Percentiles rank a stretch among this genome's conserved stretches.
phyloP scores from a whole-genome alignment of 2,113 vertebrate genomes.

The Psittacula cyanocephala region DNA sequence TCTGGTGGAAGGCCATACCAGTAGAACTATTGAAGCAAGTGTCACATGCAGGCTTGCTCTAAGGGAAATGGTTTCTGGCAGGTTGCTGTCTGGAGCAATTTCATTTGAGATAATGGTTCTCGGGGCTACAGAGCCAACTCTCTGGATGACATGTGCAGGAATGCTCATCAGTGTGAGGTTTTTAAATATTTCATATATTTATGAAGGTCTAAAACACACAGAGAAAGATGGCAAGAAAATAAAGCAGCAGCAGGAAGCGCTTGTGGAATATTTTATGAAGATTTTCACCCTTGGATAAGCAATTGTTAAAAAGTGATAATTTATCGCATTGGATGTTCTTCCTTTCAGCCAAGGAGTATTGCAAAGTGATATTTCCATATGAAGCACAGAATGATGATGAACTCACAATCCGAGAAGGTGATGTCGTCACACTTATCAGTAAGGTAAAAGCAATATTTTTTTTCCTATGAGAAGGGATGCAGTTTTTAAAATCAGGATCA shows the following conservation, averaged over 20 bases:
- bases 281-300: neutral
- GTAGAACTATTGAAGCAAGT: neutral
- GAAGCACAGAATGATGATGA: constrained; percentile 97
- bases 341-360: constrained; percentile 89
- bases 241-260: neutral
- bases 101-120: neutral
- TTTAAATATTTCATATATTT: constrained; percentile 31
- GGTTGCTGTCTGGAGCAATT: neutral
- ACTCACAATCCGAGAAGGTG: constrained; percentile 94
- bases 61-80: neutral
- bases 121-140: neutral
- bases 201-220: neutral
- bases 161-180: neutral
- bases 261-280: neutral
- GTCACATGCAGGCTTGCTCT: neutral
- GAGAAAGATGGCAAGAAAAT: neutral
- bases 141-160: neutral
- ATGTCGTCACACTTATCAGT: constrained; percentile 90
- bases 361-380: constrained; percentile 96
- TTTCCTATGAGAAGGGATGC: neutral
- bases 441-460: constrained; percentile 81
- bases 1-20: neutral
- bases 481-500: neutral
- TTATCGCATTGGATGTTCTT: constrained; percentile 40
- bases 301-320: neutral